Evolutionary conservation across 2,888 invertebrate species (phyloP).

Genomic region (Tipula vernalis): DNA sequence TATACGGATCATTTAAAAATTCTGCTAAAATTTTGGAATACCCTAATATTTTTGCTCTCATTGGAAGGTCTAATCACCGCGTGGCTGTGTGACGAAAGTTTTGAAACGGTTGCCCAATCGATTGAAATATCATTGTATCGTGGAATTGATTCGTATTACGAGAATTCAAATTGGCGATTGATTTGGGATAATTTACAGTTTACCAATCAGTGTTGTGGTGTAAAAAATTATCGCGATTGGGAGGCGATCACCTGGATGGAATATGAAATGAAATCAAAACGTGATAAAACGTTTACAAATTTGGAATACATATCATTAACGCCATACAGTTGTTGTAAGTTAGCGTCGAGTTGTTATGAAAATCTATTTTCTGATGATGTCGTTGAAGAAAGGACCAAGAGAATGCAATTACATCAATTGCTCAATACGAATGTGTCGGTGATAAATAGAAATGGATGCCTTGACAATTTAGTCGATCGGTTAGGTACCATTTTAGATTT

Average conservation of each 20-base stretch:
- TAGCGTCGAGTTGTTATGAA: constrained; percentile 13
- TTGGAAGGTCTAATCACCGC: constrained; percentile 12
- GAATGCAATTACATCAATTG: neutral
- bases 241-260: constrained; percentile 14
- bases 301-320: constrained; percentile 13
- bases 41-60: constrained; percentile 15
- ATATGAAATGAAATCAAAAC: constrained; percentile 12
- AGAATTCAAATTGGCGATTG: constrained; percentile 30
- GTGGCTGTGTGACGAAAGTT: constrained; percentile 12
- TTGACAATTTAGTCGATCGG: constrained; percentile 11
- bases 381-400: neutral
- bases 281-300: neutral
- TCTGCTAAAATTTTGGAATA: constrained; percentile 17
- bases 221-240: constrained; percentile 30
- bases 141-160: constrained; percentile 31
- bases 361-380: neutral
- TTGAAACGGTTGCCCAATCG: constrained; percentile 8
- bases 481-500: neutral
- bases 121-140: constrained; percentile 23
- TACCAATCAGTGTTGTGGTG: constrained; percentile 30
- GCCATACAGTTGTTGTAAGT: constrained; percentile 18
- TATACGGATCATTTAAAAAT: constrained; percentile 14
- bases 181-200: constrained; percentile 31
- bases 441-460: constrained; percentile 16
- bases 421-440: constrained; percentile 6